phyloP scores from a whole-genome alignment of 2,888 invertebrate genomes.

The Gisinianus flammeolus region DNA sequence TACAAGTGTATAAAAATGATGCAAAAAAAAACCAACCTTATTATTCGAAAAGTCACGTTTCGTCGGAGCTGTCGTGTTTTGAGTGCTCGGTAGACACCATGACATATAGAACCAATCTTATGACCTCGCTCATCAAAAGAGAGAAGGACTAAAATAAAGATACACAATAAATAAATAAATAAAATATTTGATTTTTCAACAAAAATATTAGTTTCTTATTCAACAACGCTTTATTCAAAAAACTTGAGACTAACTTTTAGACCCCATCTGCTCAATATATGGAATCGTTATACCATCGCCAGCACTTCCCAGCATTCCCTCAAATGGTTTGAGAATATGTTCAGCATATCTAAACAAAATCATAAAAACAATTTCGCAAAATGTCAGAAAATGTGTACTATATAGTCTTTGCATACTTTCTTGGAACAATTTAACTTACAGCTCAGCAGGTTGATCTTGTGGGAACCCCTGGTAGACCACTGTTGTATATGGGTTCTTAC shows the following conservation, averaged over 20 bases:
- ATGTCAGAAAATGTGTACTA: neutral
- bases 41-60: slow-evolving; percentile 66
- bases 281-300: slow-evolving; percentile 19
- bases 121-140: slow-evolving; percentile 50
- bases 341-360: slow-evolving; percentile 44
- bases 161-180: neutral
- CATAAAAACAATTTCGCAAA: no score
- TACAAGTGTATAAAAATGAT: no score
- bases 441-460: slow-evolving; percentile 70
- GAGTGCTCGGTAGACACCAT: slow-evolving; percentile 70
- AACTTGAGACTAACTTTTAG: no score
- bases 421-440: no score
- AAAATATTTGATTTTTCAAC: no score
- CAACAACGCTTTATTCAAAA: no score
- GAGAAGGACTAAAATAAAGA: slow-evolving; percentile 48
- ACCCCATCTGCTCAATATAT: neutral
- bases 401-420: no score
- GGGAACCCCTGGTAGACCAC: slow-evolving; percentile 69
- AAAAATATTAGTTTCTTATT: no score
- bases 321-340: slow-evolving; percentile 39
- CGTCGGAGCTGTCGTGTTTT: slow-evolving; percentile 70
- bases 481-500: slow-evolving; percentile 77
- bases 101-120: slow-evolving; percentile 49
- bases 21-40: no score
- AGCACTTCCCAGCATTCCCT: slow-evolving; percentile 14